Base-by-base conservation (phyloP, 2,113 vertebrate species). In the Toxotes jaculatrix region DNA sequence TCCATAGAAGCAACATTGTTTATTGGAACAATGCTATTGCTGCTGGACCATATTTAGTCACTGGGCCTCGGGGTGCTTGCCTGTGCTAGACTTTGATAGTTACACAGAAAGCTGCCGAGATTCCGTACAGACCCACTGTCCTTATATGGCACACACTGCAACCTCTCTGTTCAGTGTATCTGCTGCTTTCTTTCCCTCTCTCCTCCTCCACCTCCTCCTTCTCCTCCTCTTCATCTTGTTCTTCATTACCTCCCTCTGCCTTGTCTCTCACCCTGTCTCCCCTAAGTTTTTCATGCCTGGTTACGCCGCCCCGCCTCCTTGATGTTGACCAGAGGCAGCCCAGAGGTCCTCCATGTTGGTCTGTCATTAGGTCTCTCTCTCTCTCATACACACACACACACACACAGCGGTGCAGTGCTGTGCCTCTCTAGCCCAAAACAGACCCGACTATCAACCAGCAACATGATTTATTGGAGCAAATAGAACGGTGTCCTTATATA, bases 41-140 rank as follows among this genome's bases (percentile, higher is more conserved):
- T 84, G 76, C 82, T 96, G 96, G 93, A 97, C 98, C 98, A 97
- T 99, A 99, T 99, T 99, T 99, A 99, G 98, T 96, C 96, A 96
- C 96, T 79, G 53, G 93, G 92, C 91, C 90, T 85, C 74, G 53
- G 83, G 71, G 61, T 83, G 90, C 93, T 94, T 87, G 94, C 95
- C 92, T 92, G 92, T 72, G 91, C 93, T 91, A 80, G 91, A 95
- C 94, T 94, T 95, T 95, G 90, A 92, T 85, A 86, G 90, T 73
- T 74, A 88, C 95, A 95, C 95, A 95, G 96, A 96, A 96, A 92
- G 92, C 92, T 85, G 90, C 85, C 73, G 88, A 87, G 93, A 95
- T 94, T 95, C 94, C 93, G 89, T 77, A 79, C 93, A 92, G 94
- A 92, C 92, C 89, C 92, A 83, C 89, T 92, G 82, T 91, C 95